Conservation (phyloP, 2,888 invertebrate genomes). For the Ophonus ardosiacus region DNA sequence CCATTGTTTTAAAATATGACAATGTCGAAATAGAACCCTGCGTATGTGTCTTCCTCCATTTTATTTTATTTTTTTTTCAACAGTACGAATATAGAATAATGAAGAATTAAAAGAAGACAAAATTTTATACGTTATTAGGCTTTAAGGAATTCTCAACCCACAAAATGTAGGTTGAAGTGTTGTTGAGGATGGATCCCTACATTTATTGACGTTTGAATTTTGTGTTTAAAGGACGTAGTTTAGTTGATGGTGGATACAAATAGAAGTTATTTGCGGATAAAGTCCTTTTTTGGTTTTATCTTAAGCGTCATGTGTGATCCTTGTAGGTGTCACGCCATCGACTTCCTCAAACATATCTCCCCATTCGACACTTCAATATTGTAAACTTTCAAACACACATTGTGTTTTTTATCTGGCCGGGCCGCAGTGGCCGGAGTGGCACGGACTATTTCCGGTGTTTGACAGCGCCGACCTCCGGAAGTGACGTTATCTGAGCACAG, state of each 20-base stretch:
- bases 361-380: constrained; percentile 63
- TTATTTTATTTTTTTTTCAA: no score
- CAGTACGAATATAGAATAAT: no score
- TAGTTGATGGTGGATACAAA: no score
- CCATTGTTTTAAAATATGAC: no score
- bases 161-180: no score
- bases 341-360: constrained; percentile 60
- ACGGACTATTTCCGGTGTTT: constrained; percentile 75
- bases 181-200: no score
- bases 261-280: not conserved
- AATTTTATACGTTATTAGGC: no score
- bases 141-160: no score
- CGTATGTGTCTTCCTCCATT: no score
- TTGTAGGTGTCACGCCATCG: constrained; percentile 34
- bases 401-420: constrained; percentile 73
- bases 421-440: constrained; percentile 65
- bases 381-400: constrained; percentile 67
- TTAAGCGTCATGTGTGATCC: constrained; percentile 26
- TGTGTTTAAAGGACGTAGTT: not conserved
- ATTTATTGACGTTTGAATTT: not conserved
- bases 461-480: constrained; percentile 75
- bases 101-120: no score
- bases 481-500: constrained; percentile 74
- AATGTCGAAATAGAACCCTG: no score
- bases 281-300: constrained; percentile 18